Conservation (phyloP, 2,888 invertebrate genomes). For the Amblyteles armatorius region DNA sequence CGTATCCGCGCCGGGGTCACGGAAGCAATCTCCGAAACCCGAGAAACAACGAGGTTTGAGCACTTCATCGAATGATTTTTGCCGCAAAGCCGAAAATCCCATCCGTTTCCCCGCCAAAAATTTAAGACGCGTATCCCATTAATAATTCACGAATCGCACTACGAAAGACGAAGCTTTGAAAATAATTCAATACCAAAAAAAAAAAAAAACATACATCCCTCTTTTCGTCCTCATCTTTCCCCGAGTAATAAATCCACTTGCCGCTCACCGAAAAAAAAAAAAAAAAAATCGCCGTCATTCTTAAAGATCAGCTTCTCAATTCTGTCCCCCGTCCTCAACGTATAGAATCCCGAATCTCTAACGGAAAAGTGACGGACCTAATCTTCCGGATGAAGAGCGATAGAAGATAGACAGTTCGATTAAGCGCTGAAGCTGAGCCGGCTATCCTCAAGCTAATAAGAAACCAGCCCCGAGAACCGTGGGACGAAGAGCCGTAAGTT, state of each 20-base stretch:
- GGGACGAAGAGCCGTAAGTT: neutral
- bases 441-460: neutral
- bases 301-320: no score
- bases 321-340: no score
- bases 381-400: neutral
- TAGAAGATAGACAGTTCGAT: neutral
- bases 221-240: no score
- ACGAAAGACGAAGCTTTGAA: no score
- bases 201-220: no score
- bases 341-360: neutral
- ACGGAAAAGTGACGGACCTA: neutral
- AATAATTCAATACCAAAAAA: no score
- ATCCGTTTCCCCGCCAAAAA: neutral
- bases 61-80: constrained; percentile 1
- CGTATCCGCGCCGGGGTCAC: neutral
- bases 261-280: no score
- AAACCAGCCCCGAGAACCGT: neutral
- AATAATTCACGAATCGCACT: no score
- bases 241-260: no score
- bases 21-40: neutral
- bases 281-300: no score
- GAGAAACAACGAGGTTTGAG: neutral
- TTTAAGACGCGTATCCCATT: neutral
- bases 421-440: neutral
- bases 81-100: neutral